phyloP scores from a whole-genome alignment of 2,888 invertebrate genomes.

The Ethmia dodecea region DNA sequence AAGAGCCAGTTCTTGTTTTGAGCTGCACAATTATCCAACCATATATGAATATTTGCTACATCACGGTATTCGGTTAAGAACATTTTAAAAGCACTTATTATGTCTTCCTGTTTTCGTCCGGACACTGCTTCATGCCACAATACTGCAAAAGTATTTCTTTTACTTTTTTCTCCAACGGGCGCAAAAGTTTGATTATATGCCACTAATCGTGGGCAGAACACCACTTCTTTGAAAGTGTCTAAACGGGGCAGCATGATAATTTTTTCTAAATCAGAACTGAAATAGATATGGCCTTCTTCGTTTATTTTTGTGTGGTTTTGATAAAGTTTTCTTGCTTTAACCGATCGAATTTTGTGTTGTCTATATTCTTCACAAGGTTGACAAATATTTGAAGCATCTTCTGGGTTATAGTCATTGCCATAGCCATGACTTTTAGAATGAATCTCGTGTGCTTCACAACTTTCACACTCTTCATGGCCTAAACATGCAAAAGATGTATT shows the following conservation, averaged over 20 bases:
- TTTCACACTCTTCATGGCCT: conserved; percentile 23
- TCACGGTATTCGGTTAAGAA: conserved; percentile 17
- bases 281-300: conserved; percentile 10
- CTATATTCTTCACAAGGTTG: not conserved
- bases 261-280: conserved; percentile 16
- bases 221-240: conserved; percentile 17
- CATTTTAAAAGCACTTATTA: conserved; percentile 20
- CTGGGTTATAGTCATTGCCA: conserved; percentile 3
- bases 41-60: conserved; percentile 1
- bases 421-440: conserved; percentile 13
- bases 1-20: conserved; percentile 23
- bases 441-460: conserved; percentile 15
- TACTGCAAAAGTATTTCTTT: conserved; percentile 16
- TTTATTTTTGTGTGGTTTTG: conserved; percentile 9
- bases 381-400: not conserved
- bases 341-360: not conserved
- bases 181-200: conserved; percentile 22
- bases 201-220: conserved; percentile 18
- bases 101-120: conserved; percentile 30
- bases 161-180: conserved; percentile 4
- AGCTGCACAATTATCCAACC: conserved; percentile 25
- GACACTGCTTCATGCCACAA: conserved; percentile 29
- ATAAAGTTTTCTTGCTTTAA: conserved; percentile 13
- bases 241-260: conserved; percentile 20
- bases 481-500: conserved; percentile 22